phyloP scores from a whole-genome alignment of 2,797 vertebrate species.

The Microhierax caerulescens region DNA sequence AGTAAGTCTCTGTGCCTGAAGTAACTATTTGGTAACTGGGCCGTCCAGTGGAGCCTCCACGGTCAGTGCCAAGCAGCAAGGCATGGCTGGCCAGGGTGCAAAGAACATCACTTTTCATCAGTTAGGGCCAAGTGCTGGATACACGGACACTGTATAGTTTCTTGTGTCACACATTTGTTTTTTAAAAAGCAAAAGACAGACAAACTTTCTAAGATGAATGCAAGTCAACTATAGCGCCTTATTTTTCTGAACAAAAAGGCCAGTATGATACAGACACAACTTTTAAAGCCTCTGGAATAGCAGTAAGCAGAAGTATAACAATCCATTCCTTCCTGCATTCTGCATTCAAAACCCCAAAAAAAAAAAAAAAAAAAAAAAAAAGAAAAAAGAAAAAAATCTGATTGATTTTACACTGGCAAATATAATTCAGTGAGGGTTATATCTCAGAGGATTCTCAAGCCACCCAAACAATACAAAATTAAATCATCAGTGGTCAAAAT shows the following conservation, averaged over 20 bases:
- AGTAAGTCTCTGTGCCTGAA: not conserved
- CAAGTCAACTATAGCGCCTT: not conserved
- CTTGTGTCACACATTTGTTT: not conserved
- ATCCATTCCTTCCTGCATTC: not conserved
- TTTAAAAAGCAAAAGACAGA: not conserved
- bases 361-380: not conserved
- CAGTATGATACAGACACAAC: not conserved
- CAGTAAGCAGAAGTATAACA: not conserved
- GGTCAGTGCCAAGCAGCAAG: not conserved
- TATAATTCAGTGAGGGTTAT: slow-evolving; percentile 30
- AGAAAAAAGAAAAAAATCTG: not conserved
- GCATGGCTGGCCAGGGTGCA: not conserved
- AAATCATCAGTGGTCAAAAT: slow-evolving; percentile 53
- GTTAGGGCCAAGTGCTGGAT: not conserved
- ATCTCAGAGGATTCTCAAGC: slow-evolving; percentile 43
- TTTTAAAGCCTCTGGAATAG: not conserved
- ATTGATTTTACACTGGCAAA: slow-evolving; percentile 39
- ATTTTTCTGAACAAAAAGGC: not conserved
- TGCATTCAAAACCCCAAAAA: not conserved
- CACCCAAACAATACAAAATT: slow-evolving; percentile 52
- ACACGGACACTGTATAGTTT: not conserved
- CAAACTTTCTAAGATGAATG: not conserved
- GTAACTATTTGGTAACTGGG: not conserved
- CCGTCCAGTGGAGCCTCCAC: not conserved
- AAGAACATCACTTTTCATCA: not conserved